A percentile compares a stretch with the other conserved stretches of the same genome.
phyloP scores from a whole-genome alignment of 2,888 invertebrate species.

The Cabera pusaria region DNA sequence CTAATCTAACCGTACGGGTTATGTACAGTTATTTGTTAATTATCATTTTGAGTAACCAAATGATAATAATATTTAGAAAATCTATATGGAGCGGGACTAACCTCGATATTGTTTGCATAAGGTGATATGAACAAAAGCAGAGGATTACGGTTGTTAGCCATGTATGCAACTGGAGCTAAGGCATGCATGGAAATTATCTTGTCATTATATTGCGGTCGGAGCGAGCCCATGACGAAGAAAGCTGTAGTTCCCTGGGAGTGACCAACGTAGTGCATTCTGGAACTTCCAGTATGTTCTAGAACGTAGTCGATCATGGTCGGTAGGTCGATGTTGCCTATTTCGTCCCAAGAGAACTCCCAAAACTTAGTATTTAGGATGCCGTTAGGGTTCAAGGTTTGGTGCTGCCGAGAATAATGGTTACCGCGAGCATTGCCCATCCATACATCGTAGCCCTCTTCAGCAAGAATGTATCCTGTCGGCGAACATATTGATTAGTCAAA shows the following conservation, averaged over 20 bases:
- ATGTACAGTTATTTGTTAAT: too few relatives aligned
- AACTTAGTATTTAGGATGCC: slow-evolving; percentile 64
- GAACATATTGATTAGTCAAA: too few relatives aligned
- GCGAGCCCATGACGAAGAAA: slow-evolving; percentile 87
- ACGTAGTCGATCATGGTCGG: slow-evolving; percentile 91
- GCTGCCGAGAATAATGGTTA: slow-evolving; percentile 85
- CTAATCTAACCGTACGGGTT: too few relatives aligned
- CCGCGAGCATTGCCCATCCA: slow-evolving; percentile 95
- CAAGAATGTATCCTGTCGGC: slow-evolving; percentile 73
- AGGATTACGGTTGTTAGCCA: slow-evolving; percentile 79
- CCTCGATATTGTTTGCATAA: slow-evolving; percentile 64
- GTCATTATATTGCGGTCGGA: slow-evolving; percentile 85
- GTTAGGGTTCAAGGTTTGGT: slow-evolving; percentile 68
- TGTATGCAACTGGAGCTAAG: slow-evolving; percentile 87
- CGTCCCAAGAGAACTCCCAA: slow-evolving; percentile 92
- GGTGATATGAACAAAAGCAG: slow-evolving; percentile 69
- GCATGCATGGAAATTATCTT: slow-evolving; percentile 87
- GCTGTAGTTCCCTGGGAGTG: slow-evolving; percentile 89
- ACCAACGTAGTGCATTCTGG: slow-evolving; percentile 89
- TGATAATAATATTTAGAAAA: too few relatives aligned
- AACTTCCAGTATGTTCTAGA: slow-evolving; percentile 79
- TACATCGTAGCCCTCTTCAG: slow-evolving; percentile 88
- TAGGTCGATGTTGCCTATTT: slow-evolving; percentile 90
- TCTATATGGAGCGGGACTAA: slow-evolving; percentile 33
- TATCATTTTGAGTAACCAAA: too few relatives aligned